Conservation (phyloP, 1,140 invertebrate species). For the Conus betulinus region DNA sequence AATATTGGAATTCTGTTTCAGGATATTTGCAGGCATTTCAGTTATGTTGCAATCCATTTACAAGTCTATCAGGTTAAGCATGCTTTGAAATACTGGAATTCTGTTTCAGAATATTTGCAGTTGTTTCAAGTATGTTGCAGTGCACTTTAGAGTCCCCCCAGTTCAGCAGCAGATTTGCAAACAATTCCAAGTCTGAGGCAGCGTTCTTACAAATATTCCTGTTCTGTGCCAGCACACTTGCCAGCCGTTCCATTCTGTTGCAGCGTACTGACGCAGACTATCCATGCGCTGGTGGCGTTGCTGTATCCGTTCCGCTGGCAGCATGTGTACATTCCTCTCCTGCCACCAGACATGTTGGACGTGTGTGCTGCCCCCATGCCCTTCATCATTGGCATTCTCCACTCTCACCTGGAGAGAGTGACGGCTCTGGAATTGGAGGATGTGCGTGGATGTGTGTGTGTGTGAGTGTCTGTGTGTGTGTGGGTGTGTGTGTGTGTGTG, state of each 20-base stretch:
- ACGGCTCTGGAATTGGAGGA: constrained; percentile 72
- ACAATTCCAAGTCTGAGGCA: too few species aligned
- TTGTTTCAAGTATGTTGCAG: too few species aligned
- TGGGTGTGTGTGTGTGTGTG: not conserved
- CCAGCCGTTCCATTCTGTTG: constrained; percentile 38
- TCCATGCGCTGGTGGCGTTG: constrained; percentile 85
- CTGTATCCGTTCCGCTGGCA: constrained; percentile 89
- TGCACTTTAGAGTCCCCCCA: too few species aligned
- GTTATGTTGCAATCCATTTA: too few species aligned
- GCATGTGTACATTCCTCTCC: constrained; percentile 85
- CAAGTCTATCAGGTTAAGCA: too few species aligned
- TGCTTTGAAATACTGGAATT: too few species aligned
- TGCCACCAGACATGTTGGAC: constrained; percentile 83
- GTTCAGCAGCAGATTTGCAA: too few species aligned
- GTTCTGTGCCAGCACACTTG: too few species aligned
- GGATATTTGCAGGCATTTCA: too few species aligned
- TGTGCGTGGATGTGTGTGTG: constrained; percentile 53
- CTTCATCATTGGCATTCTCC: constrained; percentile 83
- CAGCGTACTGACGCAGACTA: constrained; percentile 83
- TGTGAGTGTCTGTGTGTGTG: not conserved
- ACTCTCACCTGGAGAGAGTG: constrained; percentile 67
- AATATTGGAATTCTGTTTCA: too few species aligned
- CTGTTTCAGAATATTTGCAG: too few species aligned
- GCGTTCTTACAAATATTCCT: too few species aligned
- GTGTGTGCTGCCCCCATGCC: constrained; percentile 86